Base-by-base conservation (phyloP, 2,888 invertebrate species). In the Pollenia griseotomentosa region DNA sequence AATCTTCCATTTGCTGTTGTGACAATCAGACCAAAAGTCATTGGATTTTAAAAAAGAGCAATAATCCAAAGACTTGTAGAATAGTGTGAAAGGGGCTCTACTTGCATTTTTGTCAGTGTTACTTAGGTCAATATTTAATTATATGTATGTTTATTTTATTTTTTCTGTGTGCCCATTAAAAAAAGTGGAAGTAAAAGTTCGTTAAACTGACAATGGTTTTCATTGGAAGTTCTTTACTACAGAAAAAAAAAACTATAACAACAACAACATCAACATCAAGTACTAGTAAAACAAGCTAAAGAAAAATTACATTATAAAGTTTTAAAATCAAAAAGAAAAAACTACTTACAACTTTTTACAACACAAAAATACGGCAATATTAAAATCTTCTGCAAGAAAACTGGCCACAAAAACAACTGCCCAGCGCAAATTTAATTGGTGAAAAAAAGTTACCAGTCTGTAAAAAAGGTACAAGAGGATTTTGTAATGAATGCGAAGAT, bases 201-300 rank as follows among this genome's bases (percentile, higher is more conserved):
- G 86, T 89, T 89, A 88, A 89, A 89, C 88, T 86, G 82, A 82
- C 88, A 85, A 83, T 77, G 83, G 63, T 73, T 88, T 85, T 83
- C 75, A 80, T 33, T 77, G 79, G 71, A 80, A n/a, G 42, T 78
- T 83, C 83, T 78, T 80, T 59, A 19, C 71, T 16, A 51, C 44
- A 44, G 23, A 14, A 71, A 63, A 61, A 48, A 10, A 51, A n/a
- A 16, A 19, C 19, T 19, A 19, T 2, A 33, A 44, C 11, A 51
- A 12, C 23, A 48, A 46, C 19, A 55, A 66, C 10, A 70, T 42
- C 63, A 16, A 63, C 44, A 46, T n/a, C 19, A 12, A 42, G 1
- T 53, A 44, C 51, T 74, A 63, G 46, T 57, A 48, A 33, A 75
- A 75, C 51, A 73, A 68, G 51, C 66, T 66, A 48, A 55, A 51